Percentiles rank a stretch among this genome's conserved stretches.
Evolutionary conservation across 1,140 invertebrate genomes (phyloP).

Genomic region (Cydia splendana): DNA sequence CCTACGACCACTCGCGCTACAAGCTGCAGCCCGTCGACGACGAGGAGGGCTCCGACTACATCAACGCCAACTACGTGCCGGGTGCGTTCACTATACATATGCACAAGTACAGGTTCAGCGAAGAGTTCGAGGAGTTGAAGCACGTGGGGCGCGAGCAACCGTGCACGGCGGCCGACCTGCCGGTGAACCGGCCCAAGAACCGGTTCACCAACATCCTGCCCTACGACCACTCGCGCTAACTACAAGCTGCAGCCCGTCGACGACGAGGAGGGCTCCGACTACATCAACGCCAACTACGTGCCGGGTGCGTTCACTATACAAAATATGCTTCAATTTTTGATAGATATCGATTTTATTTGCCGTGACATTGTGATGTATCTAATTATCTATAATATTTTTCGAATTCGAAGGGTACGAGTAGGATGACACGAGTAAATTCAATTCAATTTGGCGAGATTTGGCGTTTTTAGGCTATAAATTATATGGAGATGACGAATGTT

Average conservation of each 20-base stretch:
- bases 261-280: conserved; percentile 98
- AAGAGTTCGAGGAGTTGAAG: conserved; percentile 99
- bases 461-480: too few relatives aligned
- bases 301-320: conserved; percentile 81
- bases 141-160: conserved; percentile 95
- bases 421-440: too few relatives aligned
- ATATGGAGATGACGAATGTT: too few relatives aligned
- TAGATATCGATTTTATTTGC: too few relatives aligned
- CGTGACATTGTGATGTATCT: too few relatives aligned
- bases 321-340: too few relatives aligned
- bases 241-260: conserved; percentile 97
- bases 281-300: conserved; percentile 98
- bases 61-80: conserved; percentile 98
- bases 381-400: too few relatives aligned
- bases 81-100: conserved; percentile 68
- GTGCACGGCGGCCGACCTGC: conserved; percentile 94
- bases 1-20: conserved; percentile 97
- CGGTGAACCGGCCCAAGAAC: conserved; percentile 98
- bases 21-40: conserved; percentile 97
- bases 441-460: too few relatives aligned
- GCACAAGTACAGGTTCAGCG: conserved; percentile 87
- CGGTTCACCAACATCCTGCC: conserved; percentile 99
- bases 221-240: conserved; percentile 97
- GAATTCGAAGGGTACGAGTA: too few relatives aligned
- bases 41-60: conserved; percentile 97